These are phyloP conservation scores for Amblyraja radiata DNA, from an alignment of 2,797 vertebrate species.

Conservation along the genomic window DNA sequence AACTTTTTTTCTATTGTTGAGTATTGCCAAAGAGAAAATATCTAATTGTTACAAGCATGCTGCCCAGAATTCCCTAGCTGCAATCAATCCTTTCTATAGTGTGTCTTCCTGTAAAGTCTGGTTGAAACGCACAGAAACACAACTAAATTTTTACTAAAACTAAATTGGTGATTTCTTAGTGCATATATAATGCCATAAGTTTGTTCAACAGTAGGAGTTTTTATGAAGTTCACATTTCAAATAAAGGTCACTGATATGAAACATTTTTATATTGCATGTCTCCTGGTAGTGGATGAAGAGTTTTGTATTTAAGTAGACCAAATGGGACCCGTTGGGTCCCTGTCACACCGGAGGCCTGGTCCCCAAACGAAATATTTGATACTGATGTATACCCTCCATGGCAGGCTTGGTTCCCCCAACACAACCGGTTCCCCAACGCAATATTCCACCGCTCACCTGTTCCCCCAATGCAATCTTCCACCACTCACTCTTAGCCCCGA, in stretches of 20 bases:
- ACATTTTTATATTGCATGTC: not conserved
- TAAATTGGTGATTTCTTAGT: not conserved
- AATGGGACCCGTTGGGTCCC: too few species aligned
- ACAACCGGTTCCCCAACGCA: too few species aligned
- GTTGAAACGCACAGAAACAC: not conserved
- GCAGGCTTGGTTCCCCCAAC: too few species aligned
- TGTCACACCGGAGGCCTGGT: too few species aligned
- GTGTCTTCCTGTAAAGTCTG: not conserved
- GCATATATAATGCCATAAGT: not conserved
- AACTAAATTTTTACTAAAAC: not conserved
- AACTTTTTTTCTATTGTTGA: not conserved
- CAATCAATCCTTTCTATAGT: not conserved
- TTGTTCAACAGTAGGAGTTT: not conserved
- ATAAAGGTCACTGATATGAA: not conserved
- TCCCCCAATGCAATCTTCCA: too few species aligned
- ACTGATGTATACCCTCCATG: too few species aligned
- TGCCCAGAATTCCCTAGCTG: not conserved
- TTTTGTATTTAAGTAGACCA: not conserved
- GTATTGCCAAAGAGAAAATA: not conserved
- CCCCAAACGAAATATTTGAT: too few species aligned
- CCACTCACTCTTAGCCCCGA: too few species aligned
- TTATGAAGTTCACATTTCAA: not conserved
- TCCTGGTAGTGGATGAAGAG: not conserved
- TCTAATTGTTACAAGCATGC: not conserved
- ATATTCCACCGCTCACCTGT: too few species aligned